Evolutionary conservation across 2,797 vertebrate species (phyloP), one percentile per base, ranked within the genome.

Genomic region (Rhinoraja longicauda): DNA sequence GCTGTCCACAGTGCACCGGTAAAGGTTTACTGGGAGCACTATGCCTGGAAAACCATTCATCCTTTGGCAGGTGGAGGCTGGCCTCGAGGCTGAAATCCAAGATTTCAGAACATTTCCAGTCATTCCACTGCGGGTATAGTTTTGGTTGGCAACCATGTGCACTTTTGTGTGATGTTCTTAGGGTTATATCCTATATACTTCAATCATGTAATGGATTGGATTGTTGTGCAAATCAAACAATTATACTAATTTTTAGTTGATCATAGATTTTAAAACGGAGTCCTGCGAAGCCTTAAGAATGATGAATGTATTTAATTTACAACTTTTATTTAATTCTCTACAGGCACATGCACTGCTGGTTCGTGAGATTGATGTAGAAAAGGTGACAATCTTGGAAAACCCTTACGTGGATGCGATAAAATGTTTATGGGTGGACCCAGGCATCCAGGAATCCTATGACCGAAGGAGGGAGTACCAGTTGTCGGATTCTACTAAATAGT

Each of bases 401-500:
- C 98, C 97, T 0, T 98, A 98, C 0, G 97, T 98, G 95, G 98
- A 98, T 93, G 98, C 98, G 95, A 98, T 99, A 96, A 98, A 98
- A 96, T 97, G 97, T 95, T 96, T 99, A 95, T 99, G 98, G 98
- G 98, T 97, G 82, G 98, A 99, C 94, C 98, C 98, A 59, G 98
- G 98, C 93, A 98, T 98, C 95, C 98, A 99, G 95, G 98, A 99
- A 94, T 97, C 97, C 94, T 99, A 99, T 0, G 98, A 99, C n/a
- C 97, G 98, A 94, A 96, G 98, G 96, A 97, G 98, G 95, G 98
- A 99, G 93, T 99, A 99, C 96, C 98, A 99, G 29, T 96, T 99
- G 93, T 99, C 98, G 8, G 98, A 99, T 96, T 99, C 98, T 92
- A 99, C 98, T 93, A 99, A 99, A 97, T 99, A 99, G 98, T 99